phyloP scores from a whole-genome alignment of 2,888 invertebrate species.

The Lasioglossum malachurum region DNA sequence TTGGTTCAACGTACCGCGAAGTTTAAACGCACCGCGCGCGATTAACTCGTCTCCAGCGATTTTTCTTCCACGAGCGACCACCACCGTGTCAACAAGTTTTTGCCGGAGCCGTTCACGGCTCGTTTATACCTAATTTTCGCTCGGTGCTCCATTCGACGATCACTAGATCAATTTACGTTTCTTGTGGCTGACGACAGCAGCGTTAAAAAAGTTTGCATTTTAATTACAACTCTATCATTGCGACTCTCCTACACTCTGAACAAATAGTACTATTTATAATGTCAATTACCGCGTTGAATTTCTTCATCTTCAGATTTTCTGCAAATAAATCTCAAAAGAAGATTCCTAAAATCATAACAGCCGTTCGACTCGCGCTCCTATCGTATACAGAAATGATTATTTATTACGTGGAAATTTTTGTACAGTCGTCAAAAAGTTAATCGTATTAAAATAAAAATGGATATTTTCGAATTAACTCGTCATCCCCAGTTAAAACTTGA shows the following conservation, averaged over 20 bases:
- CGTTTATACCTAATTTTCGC: not conserved
- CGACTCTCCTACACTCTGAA: not conserved
- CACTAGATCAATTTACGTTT: not conserved
- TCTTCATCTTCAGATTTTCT: too few relatives aligned
- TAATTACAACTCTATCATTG: not conserved
- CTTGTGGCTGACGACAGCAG: not conserved
- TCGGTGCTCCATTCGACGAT: not conserved
- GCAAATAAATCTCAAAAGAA: not conserved
- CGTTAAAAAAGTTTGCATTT: not conserved
- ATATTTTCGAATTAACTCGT: too few relatives aligned
- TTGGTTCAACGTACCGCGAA: conserved; percentile 3
- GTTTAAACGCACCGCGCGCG: not conserved
- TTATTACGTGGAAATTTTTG: too few relatives aligned
- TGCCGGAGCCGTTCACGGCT: not conserved
- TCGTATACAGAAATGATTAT: too few relatives aligned
- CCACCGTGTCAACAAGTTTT: not conserved
- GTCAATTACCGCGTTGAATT: too few relatives aligned
- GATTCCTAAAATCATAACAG: too few relatives aligned
- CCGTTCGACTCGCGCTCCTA: too few relatives aligned
- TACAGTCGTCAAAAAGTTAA: too few relatives aligned
- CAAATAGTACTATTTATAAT: not conserved
- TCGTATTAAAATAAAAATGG: too few relatives aligned
- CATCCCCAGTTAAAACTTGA: too few relatives aligned
- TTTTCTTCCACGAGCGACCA: conserved; percentile 2
- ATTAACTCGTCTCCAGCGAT: conserved; percentile 10